Base-by-base conservation (phyloP, 2,797 vertebrate genomes). In the Intellagama lesueurii region DNA sequence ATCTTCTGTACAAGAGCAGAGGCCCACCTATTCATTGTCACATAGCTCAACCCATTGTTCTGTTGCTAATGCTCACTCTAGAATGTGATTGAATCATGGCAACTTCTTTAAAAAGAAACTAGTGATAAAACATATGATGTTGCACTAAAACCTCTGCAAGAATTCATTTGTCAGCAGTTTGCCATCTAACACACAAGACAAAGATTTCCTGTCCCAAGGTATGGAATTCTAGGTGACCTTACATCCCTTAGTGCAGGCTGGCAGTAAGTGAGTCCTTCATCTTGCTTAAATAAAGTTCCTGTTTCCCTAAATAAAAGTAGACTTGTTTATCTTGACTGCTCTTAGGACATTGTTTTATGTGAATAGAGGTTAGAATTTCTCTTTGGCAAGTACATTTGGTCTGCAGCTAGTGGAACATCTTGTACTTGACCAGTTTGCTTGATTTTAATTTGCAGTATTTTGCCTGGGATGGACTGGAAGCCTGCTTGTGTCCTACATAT, bases 281-380 rank as follows among this genome's bases (percentile, higher is more conserved):
- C 66, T 79, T 72, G 47, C n/a, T 87, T 70, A 52, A 81, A 81
- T 84, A 60, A 70, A 56, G n/a, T 70, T 69, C 81, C 28, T 85
- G n/a, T 26, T 89, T 85, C 24, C 76, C 40, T 60, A 44, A 73
- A 89, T 79, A 85, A 78, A 85, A 85, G 68, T 79, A 32, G 4
- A 35, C 11, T 79, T 80, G 83, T 80, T 80, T 85, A 80, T 72
- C 68, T 56, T 28, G 16, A 47, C 60, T 72, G 26, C 78, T 85
- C 40, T 60, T 52, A n/a, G 66, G 66, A 76, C 49, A 49, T 52
- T 83, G 81, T 83, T n/a, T 83, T 88, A 49, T 69, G 44, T 88
- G 81, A 47, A 66, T 70, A 83, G 60, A 83, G 73, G 76, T 80
- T 64, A 85, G 83, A 89, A 89, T 64, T 85, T 89, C 52, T 49